Base-by-base conservation (phyloP, 2,113 vertebrate species). In the rat (Rattus norvegicus) region DNA sequence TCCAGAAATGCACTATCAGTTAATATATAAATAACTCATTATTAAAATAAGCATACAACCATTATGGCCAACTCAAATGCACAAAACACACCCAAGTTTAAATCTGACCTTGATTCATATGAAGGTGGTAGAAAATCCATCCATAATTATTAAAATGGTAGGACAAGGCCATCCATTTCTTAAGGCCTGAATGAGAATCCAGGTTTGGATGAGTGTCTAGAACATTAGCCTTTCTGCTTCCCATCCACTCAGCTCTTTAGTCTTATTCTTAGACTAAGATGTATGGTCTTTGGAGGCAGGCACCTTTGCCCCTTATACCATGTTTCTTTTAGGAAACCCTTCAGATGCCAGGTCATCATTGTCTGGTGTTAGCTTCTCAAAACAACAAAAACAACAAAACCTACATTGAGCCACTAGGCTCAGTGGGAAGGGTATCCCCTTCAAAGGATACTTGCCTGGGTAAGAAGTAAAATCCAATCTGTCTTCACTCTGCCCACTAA, bases 31-130 rank as follows among this genome's bases (percentile, higher is more conserved):
- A 33, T 85, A 80, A 59, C 3, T 80, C 61, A 94, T 97, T 75
- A 73, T 86, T 94, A 30, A 83, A 90, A 83, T 90, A 61, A n/a
- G 73, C 72, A 81, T 83, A 95, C 95, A 73, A 73, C 49, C 1
- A 63, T 61, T 90, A 90, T 54, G 12, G 72, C 30, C 16, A 84
- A n/a, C 67, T 94, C 61, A 93, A 59, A 36, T 88, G 1, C 91
- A 24, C 6, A 81, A 54, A 67, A 87, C 69, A 12, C 43, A n/a
- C 73, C 36, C 43, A 43, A 83, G 20, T 92, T 89, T 92, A 28
- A 90, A 79, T 93, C 94, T 16, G 93, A 6, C 56, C 84, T 43
- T 87, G 69, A 49, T 72, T 93, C 4, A 19, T 87, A 73, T 91
- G 59, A 88, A 43, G 49, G 56, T 85, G n/a, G 49, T 65, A 14